Percentiles rank a stretch among this genome's conserved stretches.
These are phyloP conservation scores for Chroicocephalus ridibundus DNA, from an alignment of 2,113 vertebrate genomes.

Conservation along the genomic window DNA sequence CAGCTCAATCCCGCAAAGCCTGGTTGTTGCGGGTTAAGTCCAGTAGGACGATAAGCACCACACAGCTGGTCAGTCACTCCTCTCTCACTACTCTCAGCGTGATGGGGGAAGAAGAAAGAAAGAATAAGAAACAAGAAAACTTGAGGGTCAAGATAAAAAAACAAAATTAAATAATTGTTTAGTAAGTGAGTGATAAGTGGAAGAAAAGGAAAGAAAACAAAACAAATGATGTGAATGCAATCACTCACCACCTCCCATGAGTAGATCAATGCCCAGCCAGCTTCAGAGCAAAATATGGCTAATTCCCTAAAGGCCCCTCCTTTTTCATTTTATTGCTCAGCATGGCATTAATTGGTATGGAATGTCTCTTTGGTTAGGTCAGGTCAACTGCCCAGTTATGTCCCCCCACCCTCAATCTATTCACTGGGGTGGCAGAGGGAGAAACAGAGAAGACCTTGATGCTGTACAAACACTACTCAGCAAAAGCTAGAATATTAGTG, in stretches of 20 bases:
- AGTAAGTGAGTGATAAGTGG: neutral
- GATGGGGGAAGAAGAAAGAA: neutral
- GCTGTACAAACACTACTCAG: neutral
- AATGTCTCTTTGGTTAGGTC: neutral
- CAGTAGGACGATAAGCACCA: neutral
- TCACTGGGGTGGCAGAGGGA: neutral
- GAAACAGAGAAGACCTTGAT: neutral
- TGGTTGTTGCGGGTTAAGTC: neutral
- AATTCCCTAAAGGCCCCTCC: neutral
- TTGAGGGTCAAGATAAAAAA: neutral
- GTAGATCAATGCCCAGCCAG: neutral
- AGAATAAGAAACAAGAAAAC: neutral
- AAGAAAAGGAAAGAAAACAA: neutral
- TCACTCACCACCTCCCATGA: neutral
- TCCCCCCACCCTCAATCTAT: neutral
- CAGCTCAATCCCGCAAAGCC: neutral
- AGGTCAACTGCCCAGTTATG: neutral
- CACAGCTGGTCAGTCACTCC: fast-evolving
- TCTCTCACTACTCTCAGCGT: neutral
- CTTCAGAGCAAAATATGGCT: neutral
- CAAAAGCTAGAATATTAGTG: neutral
- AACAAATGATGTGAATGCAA: neutral
- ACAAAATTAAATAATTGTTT: neutral
- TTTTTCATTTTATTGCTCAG: neutral
- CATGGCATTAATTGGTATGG: neutral